A percentile compares a stretch with the other conserved stretches of the same genome.
phyloP scores from a whole-genome alignment of 2,113 vertebrate species.

The Hoplias malabaricus region DNA sequence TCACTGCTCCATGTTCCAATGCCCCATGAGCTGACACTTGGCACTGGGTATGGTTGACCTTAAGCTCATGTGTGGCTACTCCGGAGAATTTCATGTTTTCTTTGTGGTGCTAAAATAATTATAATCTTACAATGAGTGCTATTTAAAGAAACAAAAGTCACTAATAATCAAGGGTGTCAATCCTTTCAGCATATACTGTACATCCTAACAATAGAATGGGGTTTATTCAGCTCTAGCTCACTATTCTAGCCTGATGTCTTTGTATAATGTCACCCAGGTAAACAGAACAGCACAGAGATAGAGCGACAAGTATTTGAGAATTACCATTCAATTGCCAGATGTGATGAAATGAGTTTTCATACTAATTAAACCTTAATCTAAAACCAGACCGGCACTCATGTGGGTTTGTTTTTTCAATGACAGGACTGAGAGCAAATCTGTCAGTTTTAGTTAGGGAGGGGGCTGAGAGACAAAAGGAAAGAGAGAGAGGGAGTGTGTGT shows the following conservation, averaged over 20 bases:
- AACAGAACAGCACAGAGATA: background rate
- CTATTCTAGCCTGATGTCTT: background rate
- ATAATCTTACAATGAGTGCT: no score
- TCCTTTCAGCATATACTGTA: no score
- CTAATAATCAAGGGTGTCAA: no score
- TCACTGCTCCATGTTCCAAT: no score
- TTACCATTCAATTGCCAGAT: background rate
- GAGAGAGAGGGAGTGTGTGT: constrained; percentile 37
- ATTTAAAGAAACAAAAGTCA: no score
- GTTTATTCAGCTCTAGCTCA: background rate
- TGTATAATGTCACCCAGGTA: background rate
- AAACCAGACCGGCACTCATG: constrained; percentile 1
- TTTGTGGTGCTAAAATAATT: no score
- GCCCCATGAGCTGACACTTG: no score
- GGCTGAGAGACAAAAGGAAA: constrained; percentile 14
- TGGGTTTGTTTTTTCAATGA: constrained; percentile 1
- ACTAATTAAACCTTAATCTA: constrained; percentile 24
- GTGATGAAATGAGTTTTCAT: constrained; percentile 18
- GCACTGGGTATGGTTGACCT: no score
- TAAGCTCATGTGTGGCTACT: no score
- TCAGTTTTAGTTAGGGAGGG: constrained; percentile 29
- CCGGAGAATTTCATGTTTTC: no score
- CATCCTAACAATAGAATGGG: no score
- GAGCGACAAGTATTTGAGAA: background rate
- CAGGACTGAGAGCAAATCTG: constrained; percentile 21